A percentile compares a stretch with the other conserved stretches of the same genome.
These are phyloP conservation scores for Cossypha heuglini DNA, from an alignment of 2,797 vertebrate species.

Conservation along the genomic window DNA sequence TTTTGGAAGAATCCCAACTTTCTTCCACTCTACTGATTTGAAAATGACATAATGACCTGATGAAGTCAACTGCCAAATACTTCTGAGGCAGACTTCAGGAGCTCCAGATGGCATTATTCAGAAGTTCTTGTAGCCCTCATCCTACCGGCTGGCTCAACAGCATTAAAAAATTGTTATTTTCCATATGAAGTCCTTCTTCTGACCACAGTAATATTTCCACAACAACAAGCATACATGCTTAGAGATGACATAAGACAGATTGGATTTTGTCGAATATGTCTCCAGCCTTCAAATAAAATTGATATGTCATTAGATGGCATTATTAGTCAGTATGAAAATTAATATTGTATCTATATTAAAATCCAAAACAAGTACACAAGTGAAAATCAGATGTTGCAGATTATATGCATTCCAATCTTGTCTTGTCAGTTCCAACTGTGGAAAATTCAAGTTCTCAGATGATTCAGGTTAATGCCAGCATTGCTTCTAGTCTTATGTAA, in stretches of 20 bases:
- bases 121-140: neutral
- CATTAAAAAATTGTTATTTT: neutral
- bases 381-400: neutral
- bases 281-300: neutral
- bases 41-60: slow-evolving; percentile 44
- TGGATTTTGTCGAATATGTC: neutral
- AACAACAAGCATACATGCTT: neutral
- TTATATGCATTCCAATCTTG: neutral
- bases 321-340: neutral
- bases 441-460: neutral
- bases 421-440: neutral
- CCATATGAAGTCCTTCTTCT: neutral
- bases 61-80: slow-evolving; percentile 32
- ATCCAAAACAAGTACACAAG: neutral
- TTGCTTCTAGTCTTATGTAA: neutral
- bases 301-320: neutral
- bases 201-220: neutral
- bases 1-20: slow-evolving; percentile 24
- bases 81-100: slow-evolving; percentile 31
- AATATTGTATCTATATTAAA: neutral
- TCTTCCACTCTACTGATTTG: slow-evolving; percentile 34
- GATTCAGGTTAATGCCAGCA: neutral
- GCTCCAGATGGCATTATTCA: slow-evolving; percentile 48
- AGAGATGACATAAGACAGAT: neutral
- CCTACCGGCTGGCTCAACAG: neutral